Base-by-base conservation (phyloP, 1,140 invertebrate species). In the Panagrolaimus sp. region DNA sequence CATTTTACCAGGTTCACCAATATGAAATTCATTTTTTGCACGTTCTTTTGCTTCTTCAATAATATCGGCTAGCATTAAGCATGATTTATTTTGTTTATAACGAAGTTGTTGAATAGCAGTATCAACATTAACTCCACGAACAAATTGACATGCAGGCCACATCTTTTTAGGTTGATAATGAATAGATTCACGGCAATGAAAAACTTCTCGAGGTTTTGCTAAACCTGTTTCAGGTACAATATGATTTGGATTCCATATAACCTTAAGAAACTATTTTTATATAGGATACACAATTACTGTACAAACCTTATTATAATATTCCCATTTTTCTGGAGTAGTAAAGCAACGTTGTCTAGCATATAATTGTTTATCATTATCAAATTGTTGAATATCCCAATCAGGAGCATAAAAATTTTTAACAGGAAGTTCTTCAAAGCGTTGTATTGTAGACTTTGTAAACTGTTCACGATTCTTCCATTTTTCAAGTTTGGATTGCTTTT, bases 261-360 rank as follows among this genome's bases (percentile, higher is more conserved):
- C 67, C 77, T 78, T 51, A 73, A 78, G 57, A n/a, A 43, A 5
- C 51, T 27, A 14, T 9, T 11, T 68, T 31, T 65, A 51, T 65
- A 43, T 16, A 5, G 9, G 7, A n/a, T 14, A 64, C 11, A 48
- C 68, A n/a, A 45, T 65, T 5, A 47, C 20, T 27, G 9, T 68
- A 65, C 38, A 72, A 48, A 78, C 78, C 70, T 82, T 83, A 66
- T 82, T 82, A 42, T 82, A 78, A 66, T 82, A 81, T 46, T 82
- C 81, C 80, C 80, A 82, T 57, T 82, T 82, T 13, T 82, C 81
- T 5, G 80, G 80, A 11, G 80, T 82, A n/a, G 48, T 71, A 9
- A 68, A 73, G 63, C 74, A 81, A 48, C 69, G 57, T 25, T 75
- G 67, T 45, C 71, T n/a, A 9, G 80, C 79, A 57, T 70, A 46